Conservation (phyloP, 2,888 invertebrate species). For the Rhingia campestris region DNA sequence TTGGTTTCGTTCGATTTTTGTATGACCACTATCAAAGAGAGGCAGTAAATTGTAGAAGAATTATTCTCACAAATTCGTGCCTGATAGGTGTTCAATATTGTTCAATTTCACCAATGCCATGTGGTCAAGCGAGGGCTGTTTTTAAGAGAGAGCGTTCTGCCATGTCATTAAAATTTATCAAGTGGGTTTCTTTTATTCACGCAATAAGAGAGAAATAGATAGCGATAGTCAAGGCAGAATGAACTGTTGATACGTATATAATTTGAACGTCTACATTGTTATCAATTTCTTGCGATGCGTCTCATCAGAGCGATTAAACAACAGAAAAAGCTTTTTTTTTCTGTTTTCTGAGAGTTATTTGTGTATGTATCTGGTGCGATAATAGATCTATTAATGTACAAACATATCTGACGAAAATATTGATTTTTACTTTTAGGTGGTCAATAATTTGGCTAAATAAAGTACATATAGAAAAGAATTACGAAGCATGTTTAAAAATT, state of each 20-base stretch:
- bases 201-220: not conserved
- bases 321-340: constrained; percentile 12
- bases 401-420: constrained; percentile 15
- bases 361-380: constrained; percentile 16
- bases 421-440: constrained; percentile 50
- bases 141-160: not conserved
- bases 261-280: no score
- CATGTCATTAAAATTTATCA: not conserved
- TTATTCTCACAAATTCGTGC: not conserved
- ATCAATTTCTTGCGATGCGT: constrained; percentile 6
- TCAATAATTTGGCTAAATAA: constrained; percentile 40
- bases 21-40: constrained; percentile 33
- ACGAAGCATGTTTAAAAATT: constrained; percentile 3
- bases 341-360: not conserved
- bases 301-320: constrained; percentile 12
- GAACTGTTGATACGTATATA: not conserved
- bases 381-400: constrained; percentile 43
- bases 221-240: not conserved
- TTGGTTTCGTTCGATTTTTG: not conserved
- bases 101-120: no score
- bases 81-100: not conserved
- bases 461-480: constrained; percentile 8
- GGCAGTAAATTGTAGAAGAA: constrained; percentile 4
- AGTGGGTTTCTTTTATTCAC: not conserved
- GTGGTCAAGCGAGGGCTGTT: not conserved